A percentile compares a stretch with the other conserved stretches of the same genome.
phyloP scores from a whole-genome alignment of 2,113 vertebrate species.

The Notarius quadriscutis region DNA sequence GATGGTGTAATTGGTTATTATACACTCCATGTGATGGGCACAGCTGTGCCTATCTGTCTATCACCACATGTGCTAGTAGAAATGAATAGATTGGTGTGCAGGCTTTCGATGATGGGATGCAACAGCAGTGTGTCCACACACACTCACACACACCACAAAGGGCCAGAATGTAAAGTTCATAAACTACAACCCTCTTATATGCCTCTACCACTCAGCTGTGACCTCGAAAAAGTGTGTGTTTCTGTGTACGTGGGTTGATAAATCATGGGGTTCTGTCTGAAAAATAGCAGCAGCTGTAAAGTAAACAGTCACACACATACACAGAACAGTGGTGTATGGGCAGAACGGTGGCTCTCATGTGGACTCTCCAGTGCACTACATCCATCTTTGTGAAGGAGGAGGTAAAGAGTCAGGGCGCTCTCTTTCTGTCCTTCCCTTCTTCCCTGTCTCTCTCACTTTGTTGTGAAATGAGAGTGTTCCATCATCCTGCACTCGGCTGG shows the following conservation, averaged over 20 bases:
- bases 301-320: conserved; percentile 27
- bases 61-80: neutral
- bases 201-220: conserved; percentile 20
- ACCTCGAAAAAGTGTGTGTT: conserved; percentile 23
- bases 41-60: conserved; percentile 58
- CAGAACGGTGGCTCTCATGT: neutral
- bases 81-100: neutral
- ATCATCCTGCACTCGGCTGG: conserved; percentile 64
- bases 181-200: neutral
- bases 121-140: neutral
- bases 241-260: conserved; percentile 32
- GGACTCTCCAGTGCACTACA: conserved; percentile 43
- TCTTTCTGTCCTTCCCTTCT: conserved; percentile 65
- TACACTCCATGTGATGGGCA: conserved; percentile 46
- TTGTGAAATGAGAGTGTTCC: conserved; percentile 73
- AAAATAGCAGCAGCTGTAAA: conserved; percentile 32
- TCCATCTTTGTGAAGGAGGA: conserved; percentile 72
- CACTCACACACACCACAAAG: neutral
- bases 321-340: conserved; percentile 8
- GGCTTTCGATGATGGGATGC: neutral
- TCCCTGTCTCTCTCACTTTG: conserved; percentile 69
- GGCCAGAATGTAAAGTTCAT: conserved; percentile 12
- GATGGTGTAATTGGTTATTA: conserved; percentile 63
- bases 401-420: conserved; percentile 65
- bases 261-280: conserved; percentile 29